A percentile compares a stretch with the other conserved stretches of the same genome.
Evolutionary conservation across 2,888 invertebrate genomes (phyloP).

Genomic region (Chelonus formosanus): DNA sequence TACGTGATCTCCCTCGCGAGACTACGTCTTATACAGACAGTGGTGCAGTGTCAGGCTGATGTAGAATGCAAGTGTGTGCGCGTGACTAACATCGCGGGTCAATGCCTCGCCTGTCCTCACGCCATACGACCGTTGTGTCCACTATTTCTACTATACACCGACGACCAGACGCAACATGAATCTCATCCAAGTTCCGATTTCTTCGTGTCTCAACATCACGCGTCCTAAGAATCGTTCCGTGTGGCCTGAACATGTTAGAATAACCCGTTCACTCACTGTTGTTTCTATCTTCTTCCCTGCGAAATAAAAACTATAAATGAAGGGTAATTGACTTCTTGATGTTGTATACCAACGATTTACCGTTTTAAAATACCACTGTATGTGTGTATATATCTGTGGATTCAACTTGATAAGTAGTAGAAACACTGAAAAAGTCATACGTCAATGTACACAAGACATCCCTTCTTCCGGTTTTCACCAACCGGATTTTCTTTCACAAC

Average conservation of each 20-base stretch:
- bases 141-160: slow-evolving; percentile 22
- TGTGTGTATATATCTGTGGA: too few species aligned
- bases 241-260: too few species aligned
- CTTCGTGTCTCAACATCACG: too few species aligned
- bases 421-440: neutral
- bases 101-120: slow-evolving; percentile 57
- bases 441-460: slow-evolving; percentile 30
- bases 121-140: slow-evolving; percentile 36
- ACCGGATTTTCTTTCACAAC: slow-evolving; percentile 7
- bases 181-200: neutral
- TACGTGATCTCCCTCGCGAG: slow-evolving; percentile 1
- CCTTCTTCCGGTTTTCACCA: slow-evolving; percentile 19
- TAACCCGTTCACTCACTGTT: neutral
- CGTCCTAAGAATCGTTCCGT: too few species aligned
- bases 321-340: slow-evolving; percentile 42
- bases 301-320: slow-evolving; percentile 6
- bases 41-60: slow-evolving; percentile 13
- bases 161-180: slow-evolving; percentile 16
- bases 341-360: slow-evolving; percentile 46
- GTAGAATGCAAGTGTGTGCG: slow-evolving; percentile 44
- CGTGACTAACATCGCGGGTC: slow-evolving; percentile 55
- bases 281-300: slow-evolving; percentile 5
- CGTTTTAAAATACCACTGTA: slow-evolving; percentile 54
- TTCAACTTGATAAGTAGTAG: too few species aligned
- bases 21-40: neutral